These are phyloP conservation scores for Micromesistius poutassou DNA, from an alignment of 2,797 vertebrate species.

Conservation along the genomic window DNA sequence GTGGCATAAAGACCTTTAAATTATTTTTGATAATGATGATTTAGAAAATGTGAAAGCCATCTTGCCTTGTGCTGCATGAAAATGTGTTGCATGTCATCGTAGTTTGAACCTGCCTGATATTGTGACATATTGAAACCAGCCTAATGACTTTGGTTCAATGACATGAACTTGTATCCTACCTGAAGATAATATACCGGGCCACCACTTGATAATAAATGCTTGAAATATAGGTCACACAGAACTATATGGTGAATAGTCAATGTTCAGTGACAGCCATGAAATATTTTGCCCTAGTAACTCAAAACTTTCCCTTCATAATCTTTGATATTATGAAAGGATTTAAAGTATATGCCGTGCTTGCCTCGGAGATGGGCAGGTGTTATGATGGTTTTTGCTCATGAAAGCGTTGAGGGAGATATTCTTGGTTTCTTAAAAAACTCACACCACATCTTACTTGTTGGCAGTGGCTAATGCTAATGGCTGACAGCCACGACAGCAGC, in stretches of 20 bases:
- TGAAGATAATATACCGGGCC: background rate
- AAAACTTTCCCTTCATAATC: background rate
- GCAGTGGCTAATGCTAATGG: background rate
- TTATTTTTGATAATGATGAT: background rate
- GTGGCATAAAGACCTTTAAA: background rate
- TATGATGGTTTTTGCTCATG: background rate
- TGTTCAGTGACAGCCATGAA: background rate
- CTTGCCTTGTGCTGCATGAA: too few relatives aligned
- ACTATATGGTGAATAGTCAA: background rate
- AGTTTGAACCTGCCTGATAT: background rate
- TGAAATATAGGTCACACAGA: background rate
- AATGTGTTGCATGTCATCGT: background rate
- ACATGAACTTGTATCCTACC: background rate
- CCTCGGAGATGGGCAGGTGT: background rate
- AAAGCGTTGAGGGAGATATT: slow-evolving; percentile 1
- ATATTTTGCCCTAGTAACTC: background rate
- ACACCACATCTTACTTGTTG: background rate
- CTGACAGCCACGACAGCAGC: background rate
- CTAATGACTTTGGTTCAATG: background rate
- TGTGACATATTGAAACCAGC: background rate
- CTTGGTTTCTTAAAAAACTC: background rate
- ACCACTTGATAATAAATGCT: background rate
- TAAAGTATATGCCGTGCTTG: background rate
- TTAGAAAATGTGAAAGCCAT: too few relatives aligned
- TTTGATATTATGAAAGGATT: background rate